Evolutionary conservation across 2,797 vertebrate species (phyloP).

Genomic region (Kryptolebias ocellatus): DNA sequence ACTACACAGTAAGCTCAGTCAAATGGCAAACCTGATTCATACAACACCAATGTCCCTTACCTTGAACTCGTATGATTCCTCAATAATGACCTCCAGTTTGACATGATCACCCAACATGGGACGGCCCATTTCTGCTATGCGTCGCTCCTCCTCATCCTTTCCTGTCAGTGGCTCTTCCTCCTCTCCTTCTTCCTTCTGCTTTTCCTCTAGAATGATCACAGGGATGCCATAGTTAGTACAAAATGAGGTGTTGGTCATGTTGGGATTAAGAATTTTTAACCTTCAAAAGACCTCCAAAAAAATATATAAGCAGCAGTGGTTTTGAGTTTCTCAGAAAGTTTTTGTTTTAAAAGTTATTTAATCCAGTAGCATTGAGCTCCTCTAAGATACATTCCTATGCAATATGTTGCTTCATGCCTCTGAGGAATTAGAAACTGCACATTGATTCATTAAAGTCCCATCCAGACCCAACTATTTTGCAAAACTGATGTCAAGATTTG

Average conservation of each 20-base stretch:
- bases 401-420: background rate
- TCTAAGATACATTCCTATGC: background rate
- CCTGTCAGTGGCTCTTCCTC: constrained; percentile 89
- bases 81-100: constrained; percentile 95
- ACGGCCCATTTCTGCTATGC: constrained; percentile 95
- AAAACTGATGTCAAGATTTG: background rate
- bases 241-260: background rate
- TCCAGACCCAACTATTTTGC: background rate
- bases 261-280: background rate
- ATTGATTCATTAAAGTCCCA: background rate
- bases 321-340: background rate
- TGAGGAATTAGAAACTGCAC: background rate
- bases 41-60: constrained; percentile 63
- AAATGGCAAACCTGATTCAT: no score
- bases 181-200: constrained; percentile 62
- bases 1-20: no score
- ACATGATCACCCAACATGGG: constrained; percentile 94
- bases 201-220: constrained; percentile 85
- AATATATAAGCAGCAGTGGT: no score
- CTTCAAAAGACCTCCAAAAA: background rate
- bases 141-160: constrained; percentile 91
- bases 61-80: constrained; percentile 99
- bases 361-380: background rate
- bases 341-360: background rate
- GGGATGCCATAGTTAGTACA: constrained; percentile 8